Evolutionary conservation across 1,140 invertebrate species (phyloP), one percentile per base, ranked within the genome.

Genomic region (Psilanteris sp.): DNA sequence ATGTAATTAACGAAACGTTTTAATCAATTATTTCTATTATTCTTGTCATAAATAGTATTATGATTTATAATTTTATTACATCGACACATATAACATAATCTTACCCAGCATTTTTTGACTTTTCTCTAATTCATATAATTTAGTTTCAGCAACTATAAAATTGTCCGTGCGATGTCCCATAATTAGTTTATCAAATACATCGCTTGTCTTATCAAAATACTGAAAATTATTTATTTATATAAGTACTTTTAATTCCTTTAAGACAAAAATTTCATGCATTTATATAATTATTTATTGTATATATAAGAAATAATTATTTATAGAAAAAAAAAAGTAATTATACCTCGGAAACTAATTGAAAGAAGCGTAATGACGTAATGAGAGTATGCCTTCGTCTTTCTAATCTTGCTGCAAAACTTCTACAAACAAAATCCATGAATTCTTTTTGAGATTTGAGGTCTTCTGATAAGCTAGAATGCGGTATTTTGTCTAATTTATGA

Each of bases 381-480:
- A 96, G 82, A n/a, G 94, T 89, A 77, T 93, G 94, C 55, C 94
- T 85, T 16, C 94, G 84, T 26, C 93, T 90, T 77, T 95, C 94
- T 34, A 96, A 82, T n/a, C 94, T 89, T 14, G 91, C 91, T 0
- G 94, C 94, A 79, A 94, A 95, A 78, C 92, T 94, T 41, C 93
- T 90, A 75, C 92, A 94, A 0, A 95, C 92, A 62, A 94, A 94
- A 84, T 95, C 92, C 94, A 95, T 95, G 79, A 93, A 93, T 77
- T 93, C 92, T 64, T 91, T 88, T 61, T 93, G 93, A 0, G 91
- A 91, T 7, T 91, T 87, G 3, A 93, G 79, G 80, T 93, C 91
- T 50, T 91, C 86, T 1, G 89, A 88, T 13, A 91, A 79, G 16
- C 90, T 90, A 10, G 88, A 86, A 27, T 85, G 87, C 0, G 89